Evolutionary conservation across 2,888 invertebrate genomes (phyloP), one percentile per base, ranked within the genome.

Genomic region (Epicampocera succincta): DNA sequence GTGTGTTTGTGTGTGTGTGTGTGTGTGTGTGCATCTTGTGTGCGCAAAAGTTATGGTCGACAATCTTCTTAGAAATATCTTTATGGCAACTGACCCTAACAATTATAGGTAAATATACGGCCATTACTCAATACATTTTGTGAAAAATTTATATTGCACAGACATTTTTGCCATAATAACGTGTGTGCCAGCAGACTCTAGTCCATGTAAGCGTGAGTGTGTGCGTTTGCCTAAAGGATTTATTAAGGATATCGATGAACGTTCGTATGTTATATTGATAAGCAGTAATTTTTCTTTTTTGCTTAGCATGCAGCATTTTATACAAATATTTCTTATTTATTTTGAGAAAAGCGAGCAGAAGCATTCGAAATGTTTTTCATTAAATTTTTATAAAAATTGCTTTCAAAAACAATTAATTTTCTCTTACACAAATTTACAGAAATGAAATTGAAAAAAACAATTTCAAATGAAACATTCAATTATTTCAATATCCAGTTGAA

Each of bases 71-170:
- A 40, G n/a, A 38, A 44, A 44, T 54, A 19, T 61, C 17, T 46
- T 63, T 46, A 38, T 29, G 17, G 38, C 54, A 74, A 69, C 69
- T 80, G 80, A 74, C 74, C 69, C 33, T 63, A 74, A 46, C 74
- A 73, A 73, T 73, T 73, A 68, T 46, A 54, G 40, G 61, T 60
- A 38, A 38, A 74, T 61, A 46, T 46, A 46, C 58, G 60, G 40
- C 65, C 66, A 79, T 79, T 79, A 79, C 33, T 61, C 46, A 61
- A 77, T 48, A 65, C 25, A 54, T 54, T 63, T 9, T 33, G 8
- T 6, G 33, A 33, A 8, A 33, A 33, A 33, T 33, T 33, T 33
- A 33, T 33, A 33, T 33, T n/a, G n/a, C n/a, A n/a, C n/a, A n/a
- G n/a, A 33, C 3, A 33, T 33, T 33, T 6, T 33, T 33, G 3